These are phyloP conservation scores for Taurulus bubalis DNA, from an alignment of 2,113 vertebrate species.

Conservation along the genomic window DNA sequence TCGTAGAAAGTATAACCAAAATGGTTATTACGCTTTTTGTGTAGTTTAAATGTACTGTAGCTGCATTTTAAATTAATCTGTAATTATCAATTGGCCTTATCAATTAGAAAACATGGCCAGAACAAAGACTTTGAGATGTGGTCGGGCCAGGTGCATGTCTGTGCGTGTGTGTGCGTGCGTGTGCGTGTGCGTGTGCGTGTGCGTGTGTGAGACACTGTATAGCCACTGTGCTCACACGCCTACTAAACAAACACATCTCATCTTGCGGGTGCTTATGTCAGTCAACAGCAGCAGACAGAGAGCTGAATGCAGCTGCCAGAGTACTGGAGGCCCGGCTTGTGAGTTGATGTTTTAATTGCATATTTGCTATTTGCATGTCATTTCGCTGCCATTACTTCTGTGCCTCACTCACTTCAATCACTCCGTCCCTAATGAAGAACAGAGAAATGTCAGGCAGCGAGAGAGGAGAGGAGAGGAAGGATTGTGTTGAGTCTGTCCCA, in stretches of 20 bases:
- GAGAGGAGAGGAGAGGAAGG: slow-evolving; percentile 16
- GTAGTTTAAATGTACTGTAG: background rate
- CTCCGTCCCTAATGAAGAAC: slow-evolving; percentile 60
- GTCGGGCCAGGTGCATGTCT: slow-evolving; percentile 4
- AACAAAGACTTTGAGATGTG: slow-evolving; percentile 55
- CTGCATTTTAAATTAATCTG: slow-evolving; percentile 8
- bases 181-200: background rate
- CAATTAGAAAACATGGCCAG: slow-evolving; percentile 56
- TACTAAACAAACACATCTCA: slow-evolving; percentile 59
- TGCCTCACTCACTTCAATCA: slow-evolving; percentile 10
- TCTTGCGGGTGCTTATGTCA: slow-evolving; percentile 16
- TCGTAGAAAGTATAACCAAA: background rate
- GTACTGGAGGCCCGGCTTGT: background rate
- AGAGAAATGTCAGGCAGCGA: slow-evolving; percentile 43
- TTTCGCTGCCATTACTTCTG: slow-evolving; percentile 18
- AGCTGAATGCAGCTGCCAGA: background rate
- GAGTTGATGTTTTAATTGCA: slow-evolving; percentile 64
- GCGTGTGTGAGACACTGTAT: slow-evolving; percentile 9
- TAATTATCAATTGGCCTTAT: slow-evolving; percentile 28
- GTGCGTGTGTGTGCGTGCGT: slow-evolving; percentile 6
- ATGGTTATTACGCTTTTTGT: background rate
- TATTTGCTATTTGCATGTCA: slow-evolving; percentile 45
- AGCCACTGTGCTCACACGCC: slow-evolving; percentile 41
- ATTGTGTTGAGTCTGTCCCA: slow-evolving; percentile 27
- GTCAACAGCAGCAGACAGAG: slow-evolving; percentile 33